Base-by-base conservation (phyloP, 2,797 vertebrate genomes). In the Catharus ustulatus region DNA sequence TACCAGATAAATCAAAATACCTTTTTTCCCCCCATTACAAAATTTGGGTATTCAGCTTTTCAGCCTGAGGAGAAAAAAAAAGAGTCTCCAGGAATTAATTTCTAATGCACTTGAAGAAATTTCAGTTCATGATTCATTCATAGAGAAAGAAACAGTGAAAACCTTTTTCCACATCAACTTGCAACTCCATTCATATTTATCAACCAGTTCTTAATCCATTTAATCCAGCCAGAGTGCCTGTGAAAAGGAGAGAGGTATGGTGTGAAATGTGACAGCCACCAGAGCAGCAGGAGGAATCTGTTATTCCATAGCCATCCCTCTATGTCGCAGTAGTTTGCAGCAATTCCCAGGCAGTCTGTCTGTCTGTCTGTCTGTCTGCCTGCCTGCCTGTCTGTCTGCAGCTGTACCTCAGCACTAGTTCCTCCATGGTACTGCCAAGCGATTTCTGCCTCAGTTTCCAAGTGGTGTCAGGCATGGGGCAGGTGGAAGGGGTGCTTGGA, bases 161-260 rank as follows among this genome's bases (percentile, higher is more conserved):
- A 86, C 84, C 85, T 88, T 94, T 94, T 91, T 94, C 92, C 89
- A 90, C 82, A 96, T 91, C 85, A 43, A 71, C 80, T 90, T 88
- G 80, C 89, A 64, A 87, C 84, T 94, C 93, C 95, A 92, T 84
- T 79, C 94, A 94, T 68, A 84, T 95, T 85, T 93, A 89, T 94
- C 96, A 86, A 89, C 82, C 67, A 23, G 78, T 81, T 85, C 91
- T 81, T 95, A 93, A 95, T 95, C 82, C 92, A 58, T 97, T 86
- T 96, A 94, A 95, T 96, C 87, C 95, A 93, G 63, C 89, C 93
- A 88, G 90, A 71, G 96, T 84, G 92, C 84, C 94, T 80, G 94
- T 91, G 84, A 96, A 93, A 72, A 85, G 79, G 82, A 95, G 87
- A 73, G 74, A 84, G 62, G 75, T 83, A 80, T 63, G 86, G 93